Evolutionary conservation across 2,113 vertebrate genomes (phyloP).

Genomic region (Mus spicilegus): DNA sequence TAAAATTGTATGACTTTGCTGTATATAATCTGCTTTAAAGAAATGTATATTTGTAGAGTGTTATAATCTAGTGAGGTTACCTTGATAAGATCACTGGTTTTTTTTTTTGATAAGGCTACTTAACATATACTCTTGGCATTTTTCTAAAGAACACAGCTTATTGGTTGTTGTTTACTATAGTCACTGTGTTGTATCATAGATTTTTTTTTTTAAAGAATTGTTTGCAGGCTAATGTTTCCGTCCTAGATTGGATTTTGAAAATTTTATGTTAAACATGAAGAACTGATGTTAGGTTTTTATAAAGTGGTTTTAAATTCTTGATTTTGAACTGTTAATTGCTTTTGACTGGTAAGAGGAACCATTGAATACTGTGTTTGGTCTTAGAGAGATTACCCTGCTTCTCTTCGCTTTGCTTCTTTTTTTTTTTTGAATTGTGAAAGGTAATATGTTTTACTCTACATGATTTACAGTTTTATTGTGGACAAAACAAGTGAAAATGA

Average conservation of each 20-base stretch:
- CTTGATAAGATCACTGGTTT: background rate
- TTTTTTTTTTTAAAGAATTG: background rate
- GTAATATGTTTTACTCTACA: background rate
- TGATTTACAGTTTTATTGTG: background rate
- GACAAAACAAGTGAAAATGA: background rate
- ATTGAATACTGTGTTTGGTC: conserved; percentile 42
- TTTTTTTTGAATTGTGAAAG: background rate
- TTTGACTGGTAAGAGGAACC: conserved; percentile 55
- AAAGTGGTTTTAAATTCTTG: conserved; percentile 24
- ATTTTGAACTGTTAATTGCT: conserved; percentile 47
- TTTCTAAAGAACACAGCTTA: background rate
- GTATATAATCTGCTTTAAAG: background rate
- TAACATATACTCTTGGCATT: background rate
- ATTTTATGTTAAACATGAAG: conserved; percentile 30
- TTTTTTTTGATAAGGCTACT: background rate
- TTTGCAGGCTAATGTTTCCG: conserved; percentile 43
- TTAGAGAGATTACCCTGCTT: background rate
- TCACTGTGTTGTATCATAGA: background rate
- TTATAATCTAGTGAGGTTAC: background rate
- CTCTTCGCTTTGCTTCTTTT: no score
- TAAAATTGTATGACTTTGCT: background rate
- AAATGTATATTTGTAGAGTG: background rate
- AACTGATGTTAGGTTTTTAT: conserved; percentile 30
- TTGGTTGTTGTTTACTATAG: background rate
- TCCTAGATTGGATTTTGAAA: conserved; percentile 21